phyloP scores from a whole-genome alignment of 2,113 vertebrate species.

The Saccopteryx bilineata region DNA sequence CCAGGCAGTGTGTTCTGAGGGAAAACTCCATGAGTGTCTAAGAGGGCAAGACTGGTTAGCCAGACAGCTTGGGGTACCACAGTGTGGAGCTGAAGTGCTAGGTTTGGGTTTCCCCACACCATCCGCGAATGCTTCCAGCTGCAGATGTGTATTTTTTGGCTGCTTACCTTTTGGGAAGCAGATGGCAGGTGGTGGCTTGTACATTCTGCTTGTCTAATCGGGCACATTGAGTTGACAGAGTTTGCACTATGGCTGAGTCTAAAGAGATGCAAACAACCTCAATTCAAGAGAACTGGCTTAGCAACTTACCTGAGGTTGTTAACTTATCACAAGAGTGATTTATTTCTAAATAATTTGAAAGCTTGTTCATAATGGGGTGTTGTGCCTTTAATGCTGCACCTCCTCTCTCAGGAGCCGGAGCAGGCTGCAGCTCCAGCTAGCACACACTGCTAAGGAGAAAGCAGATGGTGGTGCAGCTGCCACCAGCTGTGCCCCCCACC shows the following conservation, averaged over 20 bases:
- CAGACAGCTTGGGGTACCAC: background rate
- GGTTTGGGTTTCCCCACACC: background rate
- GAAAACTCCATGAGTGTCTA: background rate
- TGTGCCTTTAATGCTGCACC: slow-evolving; percentile 78
- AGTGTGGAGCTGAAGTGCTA: background rate
- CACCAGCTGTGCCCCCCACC: slow-evolving; percentile 93
- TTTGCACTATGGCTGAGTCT: slow-evolving; percentile 52
- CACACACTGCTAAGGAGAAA: slow-evolving; percentile 90
- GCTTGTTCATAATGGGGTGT: slow-evolving; percentile 76
- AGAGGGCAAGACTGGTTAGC: background rate
- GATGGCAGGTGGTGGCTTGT: slow-evolving; percentile 65
- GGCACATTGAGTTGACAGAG: slow-evolving; percentile 60
- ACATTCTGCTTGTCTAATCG: slow-evolving; percentile 65
- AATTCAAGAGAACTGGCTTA: slow-evolving; percentile 29
- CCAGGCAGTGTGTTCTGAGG: background rate
- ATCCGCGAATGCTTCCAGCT: slow-evolving; percentile 56
- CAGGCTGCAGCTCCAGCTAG: slow-evolving; percentile 91
- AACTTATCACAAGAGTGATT: slow-evolving; percentile 75
- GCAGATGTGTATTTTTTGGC: slow-evolving; percentile 10
- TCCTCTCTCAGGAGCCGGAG: slow-evolving; percentile 82
- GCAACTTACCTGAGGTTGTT: slow-evolving; percentile 58
- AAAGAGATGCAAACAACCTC: slow-evolving; percentile 71
- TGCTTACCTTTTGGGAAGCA: slow-evolving; percentile 71
- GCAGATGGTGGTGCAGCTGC: slow-evolving; percentile 96
- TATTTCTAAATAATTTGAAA: slow-evolving; percentile 76